A percentile compares a stretch with the other conserved stretches of the same genome.
phyloP scores from a whole-genome alignment of 2,888 invertebrate genomes.

The Metalampra italica region DNA sequence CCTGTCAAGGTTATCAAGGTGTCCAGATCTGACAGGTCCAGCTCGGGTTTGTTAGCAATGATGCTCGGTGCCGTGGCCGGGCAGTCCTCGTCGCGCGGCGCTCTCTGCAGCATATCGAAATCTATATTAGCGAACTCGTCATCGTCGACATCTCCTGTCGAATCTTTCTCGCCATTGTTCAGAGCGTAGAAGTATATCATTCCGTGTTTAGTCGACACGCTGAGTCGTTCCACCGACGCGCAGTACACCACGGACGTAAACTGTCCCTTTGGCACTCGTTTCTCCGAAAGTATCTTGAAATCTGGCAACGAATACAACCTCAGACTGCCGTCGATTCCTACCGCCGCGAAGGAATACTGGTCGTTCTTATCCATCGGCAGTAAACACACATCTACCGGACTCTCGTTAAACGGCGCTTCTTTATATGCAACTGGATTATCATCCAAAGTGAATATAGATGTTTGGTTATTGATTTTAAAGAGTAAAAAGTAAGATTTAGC shows the following conservation, averaged over 20 bases:
- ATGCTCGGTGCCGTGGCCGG: constrained; percentile 52
- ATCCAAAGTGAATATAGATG: constrained; percentile 59
- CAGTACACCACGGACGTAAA: constrained; percentile 92
- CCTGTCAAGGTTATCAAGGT: constrained; percentile 85
- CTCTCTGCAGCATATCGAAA: constrained; percentile 63
- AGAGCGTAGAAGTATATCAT: constrained; percentile 90
- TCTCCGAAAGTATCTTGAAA: constrained; percentile 82
- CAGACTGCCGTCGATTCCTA: constrained; percentile 86
- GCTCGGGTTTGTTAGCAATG: constrained; percentile 78
- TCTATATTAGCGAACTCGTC: constrained; percentile 78
- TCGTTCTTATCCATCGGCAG: constrained; percentile 77
- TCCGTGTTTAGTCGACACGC: constrained; percentile 89
- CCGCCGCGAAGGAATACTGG: constrained; percentile 83
- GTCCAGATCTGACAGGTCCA: constrained; percentile 80
- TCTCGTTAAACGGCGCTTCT: constrained; percentile 81
- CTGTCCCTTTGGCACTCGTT: constrained; percentile 82
- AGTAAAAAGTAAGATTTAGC: constrained; percentile 61
- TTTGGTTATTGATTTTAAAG: constrained; percentile 58
- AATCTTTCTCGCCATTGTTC: constrained; percentile 84
- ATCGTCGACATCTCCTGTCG: constrained; percentile 85
- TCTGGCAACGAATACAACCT: constrained; percentile 85
- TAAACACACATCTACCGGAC: constrained; percentile 84
- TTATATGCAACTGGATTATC: constrained; percentile 80
- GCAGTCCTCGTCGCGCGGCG: constrained; percentile 52
- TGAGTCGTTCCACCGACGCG: constrained; percentile 91